A percentile compares a stretch with the other conserved stretches of the same genome.
phyloP scores from a whole-genome alignment of 2,797 vertebrate species.

The Glyptemys insculpta region DNA sequence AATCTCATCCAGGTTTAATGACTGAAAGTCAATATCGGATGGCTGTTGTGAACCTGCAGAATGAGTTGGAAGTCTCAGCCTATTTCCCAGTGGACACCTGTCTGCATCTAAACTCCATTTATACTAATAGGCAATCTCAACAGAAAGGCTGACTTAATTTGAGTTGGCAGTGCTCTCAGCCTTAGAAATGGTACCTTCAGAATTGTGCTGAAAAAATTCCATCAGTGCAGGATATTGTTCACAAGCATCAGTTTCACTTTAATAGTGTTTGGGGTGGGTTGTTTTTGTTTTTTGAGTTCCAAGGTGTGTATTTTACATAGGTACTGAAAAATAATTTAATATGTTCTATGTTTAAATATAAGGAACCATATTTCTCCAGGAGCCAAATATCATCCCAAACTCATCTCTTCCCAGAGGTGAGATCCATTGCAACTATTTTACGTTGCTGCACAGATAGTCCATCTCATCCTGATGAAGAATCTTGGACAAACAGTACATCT shows the following conservation, averaged over 20 bases:
- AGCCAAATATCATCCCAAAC: not conserved
- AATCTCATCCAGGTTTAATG: not conserved
- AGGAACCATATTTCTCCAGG: not conserved
- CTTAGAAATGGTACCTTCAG: not conserved
- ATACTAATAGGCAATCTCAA: not conserved
- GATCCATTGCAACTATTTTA: not conserved
- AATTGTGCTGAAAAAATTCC: not conserved
- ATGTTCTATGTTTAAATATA: not conserved
- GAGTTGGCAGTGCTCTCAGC: not conserved
- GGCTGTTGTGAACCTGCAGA: not conserved
- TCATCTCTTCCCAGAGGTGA: not conserved
- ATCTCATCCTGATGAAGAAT: not conserved
- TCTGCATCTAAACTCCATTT: rapidly evolving
- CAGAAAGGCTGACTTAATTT: not conserved
- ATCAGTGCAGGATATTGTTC: not conserved
- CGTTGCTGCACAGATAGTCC: not conserved
- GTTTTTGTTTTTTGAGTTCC: not conserved
- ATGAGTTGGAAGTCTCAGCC: not conserved
- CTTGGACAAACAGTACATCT: not conserved
- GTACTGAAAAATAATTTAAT: not conserved
- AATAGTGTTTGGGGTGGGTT: not conserved
- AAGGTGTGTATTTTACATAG: not conserved
- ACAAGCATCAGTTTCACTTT: not conserved
- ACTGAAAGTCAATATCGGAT: not conserved
- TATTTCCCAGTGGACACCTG: rapidly evolving